These are phyloP conservation scores for Hermetia illucens DNA, from an alignment of 1,140 invertebrate genomes.

Conservation along the genomic window DNA sequence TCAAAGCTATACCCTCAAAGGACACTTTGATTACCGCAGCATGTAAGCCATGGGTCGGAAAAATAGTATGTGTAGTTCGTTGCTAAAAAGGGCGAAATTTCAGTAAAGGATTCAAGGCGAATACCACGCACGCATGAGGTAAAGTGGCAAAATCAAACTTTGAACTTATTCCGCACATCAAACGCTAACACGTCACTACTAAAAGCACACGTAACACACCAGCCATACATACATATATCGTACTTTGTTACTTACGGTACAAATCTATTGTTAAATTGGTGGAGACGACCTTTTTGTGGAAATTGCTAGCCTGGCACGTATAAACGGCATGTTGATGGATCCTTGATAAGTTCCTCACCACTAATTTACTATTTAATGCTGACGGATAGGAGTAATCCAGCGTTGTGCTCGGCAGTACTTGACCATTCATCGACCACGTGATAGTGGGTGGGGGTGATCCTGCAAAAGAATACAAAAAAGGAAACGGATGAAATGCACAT, in stretches of 20 bases:
- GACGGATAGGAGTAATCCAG: constrained; percentile 26
- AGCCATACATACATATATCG: too few species aligned
- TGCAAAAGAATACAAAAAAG: constrained; percentile 30
- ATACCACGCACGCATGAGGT: too few species aligned
- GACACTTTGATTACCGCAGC: too few species aligned
- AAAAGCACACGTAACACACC: too few species aligned
- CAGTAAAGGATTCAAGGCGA: too few species aligned
- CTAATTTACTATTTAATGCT: constrained; percentile 32
- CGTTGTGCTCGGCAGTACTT: constrained; percentile 37
- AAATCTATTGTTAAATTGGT: constrained; percentile 49
- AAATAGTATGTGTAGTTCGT: too few species aligned
- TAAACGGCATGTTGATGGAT: constrained; percentile 64
- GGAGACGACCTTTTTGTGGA: constrained; percentile 51
- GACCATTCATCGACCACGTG: constrained; percentile 73
- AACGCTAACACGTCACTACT: too few species aligned
- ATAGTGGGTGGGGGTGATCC: constrained; percentile 69
- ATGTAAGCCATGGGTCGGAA: too few species aligned
- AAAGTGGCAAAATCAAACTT: too few species aligned
- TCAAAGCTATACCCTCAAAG: too few species aligned
- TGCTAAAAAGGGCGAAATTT: too few species aligned
- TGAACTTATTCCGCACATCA: too few species aligned
- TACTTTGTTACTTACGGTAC: constrained; percentile 58
- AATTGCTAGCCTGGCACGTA: constrained; percentile 74
- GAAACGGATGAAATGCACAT: background rate
- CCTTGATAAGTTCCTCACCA: constrained; percentile 42